Evolutionary conservation across 92 coral and sea anemone genomes (phyloP).

Genomic region (Galaxea fascicularis): DNA sequence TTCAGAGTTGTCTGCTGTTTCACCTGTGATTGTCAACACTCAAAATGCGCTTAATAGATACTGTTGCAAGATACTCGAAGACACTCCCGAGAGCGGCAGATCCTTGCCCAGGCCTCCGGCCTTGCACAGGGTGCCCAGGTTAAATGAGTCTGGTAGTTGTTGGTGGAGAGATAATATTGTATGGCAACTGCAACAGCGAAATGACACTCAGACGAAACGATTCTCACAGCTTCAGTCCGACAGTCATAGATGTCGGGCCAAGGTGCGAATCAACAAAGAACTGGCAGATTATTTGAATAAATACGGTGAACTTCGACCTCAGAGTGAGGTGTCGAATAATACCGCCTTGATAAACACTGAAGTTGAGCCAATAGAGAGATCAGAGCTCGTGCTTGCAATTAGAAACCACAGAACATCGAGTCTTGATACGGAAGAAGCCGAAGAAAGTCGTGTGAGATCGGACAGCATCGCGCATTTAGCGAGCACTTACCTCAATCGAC

Average conservation of each 20-base stretch:
- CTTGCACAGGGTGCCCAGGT: constrained; percentile 5
- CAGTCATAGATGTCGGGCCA: constrained; percentile 46
- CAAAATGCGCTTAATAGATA: constrained; percentile 9
- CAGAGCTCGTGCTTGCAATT: constrained; percentile 75
- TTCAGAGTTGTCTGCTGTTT: background rate
- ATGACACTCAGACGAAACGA: constrained; percentile 72
- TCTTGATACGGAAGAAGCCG: constrained; percentile 17
- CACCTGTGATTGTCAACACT: background rate
- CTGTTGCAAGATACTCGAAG: constrained; percentile 45
- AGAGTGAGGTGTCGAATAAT: constrained; percentile 33
- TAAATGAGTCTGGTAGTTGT: constrained; percentile 44
- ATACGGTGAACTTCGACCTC: constrained; percentile 71
- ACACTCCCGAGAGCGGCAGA: background rate
- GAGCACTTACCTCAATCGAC: constrained; percentile 60
- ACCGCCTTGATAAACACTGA: constrained; percentile 56
- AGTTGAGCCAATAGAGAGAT: constrained; percentile 53
- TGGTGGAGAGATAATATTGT: constrained; percentile 89
- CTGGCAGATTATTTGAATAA: constrained; percentile 84
- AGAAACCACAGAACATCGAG: constrained; percentile 66
- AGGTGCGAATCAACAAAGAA: constrained; percentile 72
- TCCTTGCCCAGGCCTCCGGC: constrained; percentile 1
- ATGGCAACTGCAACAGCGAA: constrained; percentile 82
- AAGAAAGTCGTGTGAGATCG: constrained; percentile 29
- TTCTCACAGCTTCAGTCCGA: constrained; percentile 73
- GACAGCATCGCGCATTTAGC: constrained; percentile 85